phyloP scores from a whole-genome alignment of 2,113 vertebrate genomes.

The Propithecus coquereli region DNA sequence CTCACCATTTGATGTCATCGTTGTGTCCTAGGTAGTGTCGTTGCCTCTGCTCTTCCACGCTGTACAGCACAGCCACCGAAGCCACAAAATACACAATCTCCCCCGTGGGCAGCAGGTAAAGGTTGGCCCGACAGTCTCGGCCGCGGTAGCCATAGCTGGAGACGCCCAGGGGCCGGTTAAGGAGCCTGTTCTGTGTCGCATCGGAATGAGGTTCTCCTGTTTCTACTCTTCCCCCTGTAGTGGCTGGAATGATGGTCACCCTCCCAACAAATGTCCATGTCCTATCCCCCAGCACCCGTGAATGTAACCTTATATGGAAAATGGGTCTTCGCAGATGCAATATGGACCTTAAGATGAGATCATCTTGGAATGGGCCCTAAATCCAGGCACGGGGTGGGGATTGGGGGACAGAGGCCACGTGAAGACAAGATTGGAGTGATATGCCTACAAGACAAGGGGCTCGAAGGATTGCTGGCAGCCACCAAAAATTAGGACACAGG shows the following conservation, averaged over 20 bases:
- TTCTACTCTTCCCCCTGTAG: rapidly evolving
- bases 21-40: slow-evolving; percentile 94
- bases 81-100: slow-evolving; percentile 95
- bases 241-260: neutral
- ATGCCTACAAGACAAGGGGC: neutral
- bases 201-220: neutral
- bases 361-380: neutral
- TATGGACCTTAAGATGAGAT: neutral
- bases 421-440: too few relatives aligned
- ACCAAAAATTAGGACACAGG: neutral
- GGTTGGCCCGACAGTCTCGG: slow-evolving; percentile 91
- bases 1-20: slow-evolving; percentile 94
- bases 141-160: slow-evolving; percentile 92
- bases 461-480: neutral
- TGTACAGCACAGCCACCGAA: slow-evolving; percentile 92
- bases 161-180: slow-evolving; percentile 65
- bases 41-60: slow-evolving; percentile 91
- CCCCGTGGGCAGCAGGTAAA: slow-evolving; percentile 92
- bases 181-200: neutral
- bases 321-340: neutral
- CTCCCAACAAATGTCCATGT: neutral
- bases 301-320: neutral
- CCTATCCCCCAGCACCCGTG: neutral
- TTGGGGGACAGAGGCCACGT: neutral
- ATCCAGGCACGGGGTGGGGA: neutral